These are phyloP conservation scores for Labrus mixtus DNA, from an alignment of 2,113 vertebrate genomes.

Conservation along the genomic window DNA sequence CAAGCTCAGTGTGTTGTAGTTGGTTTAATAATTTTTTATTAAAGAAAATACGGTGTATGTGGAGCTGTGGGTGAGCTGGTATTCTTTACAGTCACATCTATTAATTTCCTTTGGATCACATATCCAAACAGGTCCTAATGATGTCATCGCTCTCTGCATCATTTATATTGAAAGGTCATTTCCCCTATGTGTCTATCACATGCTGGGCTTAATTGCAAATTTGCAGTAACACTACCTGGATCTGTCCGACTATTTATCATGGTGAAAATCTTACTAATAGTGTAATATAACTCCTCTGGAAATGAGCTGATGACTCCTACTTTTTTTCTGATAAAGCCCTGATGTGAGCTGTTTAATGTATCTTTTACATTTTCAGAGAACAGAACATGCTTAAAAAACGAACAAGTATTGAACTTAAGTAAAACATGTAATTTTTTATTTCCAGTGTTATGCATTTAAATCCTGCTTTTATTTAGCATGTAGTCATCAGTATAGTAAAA, in stretches of 20 bases:
- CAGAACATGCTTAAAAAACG: not conserved
- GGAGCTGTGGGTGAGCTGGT: slow-evolving; percentile 37
- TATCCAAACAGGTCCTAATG: slow-evolving; percentile 53
- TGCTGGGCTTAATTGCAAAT: slow-evolving; percentile 67
- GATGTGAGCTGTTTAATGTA: slow-evolving; percentile 2
- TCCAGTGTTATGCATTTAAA: too few species aligned
- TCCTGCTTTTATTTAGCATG: too few species aligned
- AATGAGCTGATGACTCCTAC: slow-evolving; percentile 46
- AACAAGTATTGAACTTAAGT: not conserved
- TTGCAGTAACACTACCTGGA: slow-evolving; percentile 60
- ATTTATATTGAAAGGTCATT: slow-evolving; percentile 76
- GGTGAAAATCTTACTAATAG: slow-evolving; percentile 16
- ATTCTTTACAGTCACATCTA: slow-evolving; percentile 31
- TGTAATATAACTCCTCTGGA: slow-evolving; percentile 48
- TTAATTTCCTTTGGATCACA: slow-evolving; percentile 47
- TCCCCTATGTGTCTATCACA: slow-evolving; percentile 58
- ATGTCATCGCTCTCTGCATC: slow-evolving; percentile 64
- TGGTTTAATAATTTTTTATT: slow-evolving; percentile 67
- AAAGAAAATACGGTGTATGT: slow-evolving; percentile 60
- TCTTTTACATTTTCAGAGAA: slow-evolving; percentile 13
- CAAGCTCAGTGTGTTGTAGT: slow-evolving; percentile 31
- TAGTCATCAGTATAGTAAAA: too few species aligned
- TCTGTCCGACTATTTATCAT: slow-evolving; percentile 61
- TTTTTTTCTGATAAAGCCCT: slow-evolving; percentile 14
- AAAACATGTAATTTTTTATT: too few species aligned